phyloP scores from a whole-genome alignment of 1,140 invertebrate species.

The Pseudomyrmex flavicornis region DNA sequence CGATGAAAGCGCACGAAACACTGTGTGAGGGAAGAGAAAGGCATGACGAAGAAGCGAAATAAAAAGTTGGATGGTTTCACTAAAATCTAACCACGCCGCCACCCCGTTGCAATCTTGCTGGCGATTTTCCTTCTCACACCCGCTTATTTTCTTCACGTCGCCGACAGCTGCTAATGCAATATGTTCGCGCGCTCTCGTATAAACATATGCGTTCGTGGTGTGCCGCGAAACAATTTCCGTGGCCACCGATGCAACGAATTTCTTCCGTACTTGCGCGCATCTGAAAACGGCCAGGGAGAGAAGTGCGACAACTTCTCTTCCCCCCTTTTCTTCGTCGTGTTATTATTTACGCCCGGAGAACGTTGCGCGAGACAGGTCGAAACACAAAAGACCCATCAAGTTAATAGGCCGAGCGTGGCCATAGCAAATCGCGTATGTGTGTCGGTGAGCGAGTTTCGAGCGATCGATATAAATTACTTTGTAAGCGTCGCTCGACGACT shows the following conservation, averaged over 20 bases:
- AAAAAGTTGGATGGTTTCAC: constrained; percentile 35
- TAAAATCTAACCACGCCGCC: constrained; percentile 31
- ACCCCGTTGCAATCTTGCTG: constrained; percentile 32
- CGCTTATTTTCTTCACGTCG: constrained; percentile 57
- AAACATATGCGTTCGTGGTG: constrained; percentile 44
- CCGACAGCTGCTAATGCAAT: constrained; percentile 61
- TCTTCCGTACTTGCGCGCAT: constrained; percentile 13
- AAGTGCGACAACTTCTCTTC: not conserved
- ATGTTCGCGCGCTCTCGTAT: constrained; percentile 42
- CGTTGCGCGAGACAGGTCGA: constrained; percentile 43
- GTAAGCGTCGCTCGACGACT: not conserved
- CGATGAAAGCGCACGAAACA: not conserved
- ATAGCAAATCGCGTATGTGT: constrained; percentile 6
- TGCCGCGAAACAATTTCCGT: constrained; percentile 52
- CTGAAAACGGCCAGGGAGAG: not conserved
- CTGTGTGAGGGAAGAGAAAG: not conserved
- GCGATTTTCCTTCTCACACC: constrained; percentile 46
- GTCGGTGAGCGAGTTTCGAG: not conserved
- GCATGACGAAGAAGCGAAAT: not conserved
- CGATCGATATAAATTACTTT: constrained; percentile 49
- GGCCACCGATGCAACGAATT: constrained; percentile 46
- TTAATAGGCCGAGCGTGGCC: constrained; percentile 30
- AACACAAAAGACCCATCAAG: constrained; percentile 36
- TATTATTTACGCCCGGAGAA: constrained; percentile 37
- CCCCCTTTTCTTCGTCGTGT: not conserved